These are phyloP conservation scores for Cisticola juncidis DNA, from an alignment of 2,113 vertebrate genomes.

Conservation along the genomic window DNA sequence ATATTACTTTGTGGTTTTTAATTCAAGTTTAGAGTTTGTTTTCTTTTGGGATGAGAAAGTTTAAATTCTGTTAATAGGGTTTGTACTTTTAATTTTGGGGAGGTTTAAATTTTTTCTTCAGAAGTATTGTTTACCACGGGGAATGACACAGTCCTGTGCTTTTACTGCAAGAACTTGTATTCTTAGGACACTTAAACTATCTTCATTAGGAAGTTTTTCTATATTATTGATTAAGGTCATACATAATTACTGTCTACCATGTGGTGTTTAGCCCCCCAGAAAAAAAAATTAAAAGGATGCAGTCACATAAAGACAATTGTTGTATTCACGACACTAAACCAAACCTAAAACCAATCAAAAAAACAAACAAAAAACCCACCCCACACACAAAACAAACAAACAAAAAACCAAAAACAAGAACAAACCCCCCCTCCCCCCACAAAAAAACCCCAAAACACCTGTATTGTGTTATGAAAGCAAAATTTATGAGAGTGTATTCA, in stretches of 20 bases:
- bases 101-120: background rate
- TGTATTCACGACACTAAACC: background rate
- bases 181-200: background rate
- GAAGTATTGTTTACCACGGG: background rate
- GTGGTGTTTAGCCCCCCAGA: background rate
- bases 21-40: background rate
- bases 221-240: constrained; percentile 51
- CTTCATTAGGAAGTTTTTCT: constrained; percentile 17
- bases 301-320: background rate
- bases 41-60: background rate
- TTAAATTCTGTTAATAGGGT: background rate
- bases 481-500: background rate
- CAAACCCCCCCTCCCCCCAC: too few relatives aligned
- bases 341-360: background rate
- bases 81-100: background rate
- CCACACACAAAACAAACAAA: background rate
- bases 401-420: background rate
- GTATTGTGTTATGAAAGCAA: background rate
- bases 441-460: background rate
- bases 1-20: background rate
- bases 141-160: background rate
- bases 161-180: background rate
- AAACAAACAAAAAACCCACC: background rate
- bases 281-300: background rate
- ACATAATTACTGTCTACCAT: constrained; percentile 54